phyloP scores from a whole-genome alignment of 2,797 vertebrate genomes.

The Lates japonicus region DNA sequence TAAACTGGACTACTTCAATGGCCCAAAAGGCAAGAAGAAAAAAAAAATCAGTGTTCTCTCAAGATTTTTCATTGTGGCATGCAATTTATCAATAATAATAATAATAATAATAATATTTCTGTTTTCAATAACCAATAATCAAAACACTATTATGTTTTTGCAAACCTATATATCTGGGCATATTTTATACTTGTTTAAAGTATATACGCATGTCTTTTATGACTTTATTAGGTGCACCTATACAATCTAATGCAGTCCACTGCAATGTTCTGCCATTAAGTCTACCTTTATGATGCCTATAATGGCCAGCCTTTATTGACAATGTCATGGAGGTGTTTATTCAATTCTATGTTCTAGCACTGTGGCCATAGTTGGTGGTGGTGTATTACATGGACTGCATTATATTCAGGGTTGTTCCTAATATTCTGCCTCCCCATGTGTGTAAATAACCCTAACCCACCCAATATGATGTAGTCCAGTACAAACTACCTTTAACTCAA shows the following conservation, averaged over 20 bases:
- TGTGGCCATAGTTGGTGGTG: background rate
- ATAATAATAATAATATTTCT: background rate
- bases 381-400: background rate
- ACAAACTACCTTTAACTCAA: background rate
- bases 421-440: background rate
- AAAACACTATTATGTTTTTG: background rate
- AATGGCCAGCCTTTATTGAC: background rate
- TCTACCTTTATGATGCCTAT: background rate
- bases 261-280: background rate
- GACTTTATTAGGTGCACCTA: background rate
- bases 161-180: background rate
- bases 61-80: background rate
- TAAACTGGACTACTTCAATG: background rate
- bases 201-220: background rate
- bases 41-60: background rate
- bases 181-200: background rate
- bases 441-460: background rate
- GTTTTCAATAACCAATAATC: background rate
- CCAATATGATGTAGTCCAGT: background rate
- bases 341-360: background rate
- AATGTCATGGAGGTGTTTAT: background rate
- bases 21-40: too few relatives aligned
- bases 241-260: background rate
- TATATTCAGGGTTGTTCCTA: too few relatives aligned
- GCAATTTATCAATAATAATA: background rate